phyloP scores from a whole-genome alignment of 2,797 vertebrate species.

The Gadopsis marmoratus region DNA sequence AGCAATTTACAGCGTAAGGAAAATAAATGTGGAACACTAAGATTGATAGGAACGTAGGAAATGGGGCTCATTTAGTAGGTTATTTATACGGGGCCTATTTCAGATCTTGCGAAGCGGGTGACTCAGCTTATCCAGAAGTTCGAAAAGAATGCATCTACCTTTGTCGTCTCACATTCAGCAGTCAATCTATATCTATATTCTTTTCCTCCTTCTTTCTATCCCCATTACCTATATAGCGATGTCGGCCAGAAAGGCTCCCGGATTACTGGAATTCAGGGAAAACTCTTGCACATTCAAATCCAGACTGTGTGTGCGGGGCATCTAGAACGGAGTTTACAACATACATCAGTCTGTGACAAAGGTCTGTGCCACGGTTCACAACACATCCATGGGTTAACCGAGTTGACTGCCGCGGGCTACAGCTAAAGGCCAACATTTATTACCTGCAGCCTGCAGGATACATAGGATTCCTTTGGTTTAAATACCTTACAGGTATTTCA shows the following conservation, averaged over 20 bases:
- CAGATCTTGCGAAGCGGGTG: background rate
- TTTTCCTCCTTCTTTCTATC: background rate
- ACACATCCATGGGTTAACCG: background rate
- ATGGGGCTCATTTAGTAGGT: background rate
- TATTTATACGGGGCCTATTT: background rate
- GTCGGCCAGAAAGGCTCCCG: background rate
- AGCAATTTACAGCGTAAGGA: background rate
- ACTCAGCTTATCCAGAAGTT: background rate
- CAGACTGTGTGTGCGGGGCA: background rate
- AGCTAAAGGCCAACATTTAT: background rate
- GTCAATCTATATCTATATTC: background rate
- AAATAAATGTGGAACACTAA: background rate
- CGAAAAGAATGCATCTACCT: background rate
- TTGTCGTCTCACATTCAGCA: background rate
- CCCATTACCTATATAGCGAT: background rate
- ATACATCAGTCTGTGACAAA: conserved; percentile 9
- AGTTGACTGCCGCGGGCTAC: background rate
- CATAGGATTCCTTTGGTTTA: background rate
- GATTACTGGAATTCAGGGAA: conserved; percentile 3
- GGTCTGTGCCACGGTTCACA: background rate
- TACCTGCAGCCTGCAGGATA: conserved; percentile 1
- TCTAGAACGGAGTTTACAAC: background rate
- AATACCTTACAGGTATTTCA: no score
- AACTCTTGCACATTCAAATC: background rate
- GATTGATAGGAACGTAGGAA: background rate